Conservation (phyloP, 2,888 invertebrate genomes). For the Kuschelorhynchus macadamiae region DNA sequence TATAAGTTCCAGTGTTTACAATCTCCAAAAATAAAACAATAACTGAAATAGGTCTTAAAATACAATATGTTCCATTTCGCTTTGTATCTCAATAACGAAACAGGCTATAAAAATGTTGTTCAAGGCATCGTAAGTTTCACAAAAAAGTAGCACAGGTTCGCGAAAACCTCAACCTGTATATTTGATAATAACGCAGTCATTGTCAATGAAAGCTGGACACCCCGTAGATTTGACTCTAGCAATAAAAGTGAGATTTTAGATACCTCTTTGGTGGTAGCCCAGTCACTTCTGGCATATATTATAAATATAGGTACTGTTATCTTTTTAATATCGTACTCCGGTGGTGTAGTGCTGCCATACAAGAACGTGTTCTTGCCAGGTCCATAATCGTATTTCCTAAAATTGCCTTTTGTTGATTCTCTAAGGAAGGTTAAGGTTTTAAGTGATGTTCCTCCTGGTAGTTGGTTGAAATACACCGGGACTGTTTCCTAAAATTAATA, state of each 20-base stretch:
- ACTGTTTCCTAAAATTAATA: conserved; percentile 63
- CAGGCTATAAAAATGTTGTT: too few species aligned
- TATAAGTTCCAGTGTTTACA: too few species aligned
- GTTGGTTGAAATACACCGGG: conserved; percentile 63
- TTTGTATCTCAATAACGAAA: too few species aligned
- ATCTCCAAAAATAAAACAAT: too few species aligned
- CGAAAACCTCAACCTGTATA: too few species aligned
- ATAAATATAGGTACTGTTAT: conserved; percentile 74
- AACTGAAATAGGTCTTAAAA: too few species aligned
- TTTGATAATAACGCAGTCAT: too few species aligned
- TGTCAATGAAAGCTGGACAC: too few species aligned
- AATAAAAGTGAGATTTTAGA: conserved; percentile 41
- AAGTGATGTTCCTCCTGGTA: conserved; percentile 63
- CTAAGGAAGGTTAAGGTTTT: conserved; percentile 62
- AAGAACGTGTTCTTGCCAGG: conserved; percentile 68
- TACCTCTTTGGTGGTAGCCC: conserved; percentile 73
- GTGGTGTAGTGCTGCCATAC: conserved; percentile 72
- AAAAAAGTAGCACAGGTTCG: too few species aligned
- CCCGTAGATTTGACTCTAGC: too few species aligned
- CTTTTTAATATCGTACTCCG: conserved; percentile 73
- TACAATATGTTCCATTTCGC: too few species aligned
- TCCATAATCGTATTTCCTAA: conserved; percentile 74
- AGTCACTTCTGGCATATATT: conserved; percentile 76
- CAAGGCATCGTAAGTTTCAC: too few species aligned
- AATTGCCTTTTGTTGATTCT: conserved; percentile 64